Conservation (phyloP, 2,888 invertebrate species). For the Diaperis boleti region DNA sequence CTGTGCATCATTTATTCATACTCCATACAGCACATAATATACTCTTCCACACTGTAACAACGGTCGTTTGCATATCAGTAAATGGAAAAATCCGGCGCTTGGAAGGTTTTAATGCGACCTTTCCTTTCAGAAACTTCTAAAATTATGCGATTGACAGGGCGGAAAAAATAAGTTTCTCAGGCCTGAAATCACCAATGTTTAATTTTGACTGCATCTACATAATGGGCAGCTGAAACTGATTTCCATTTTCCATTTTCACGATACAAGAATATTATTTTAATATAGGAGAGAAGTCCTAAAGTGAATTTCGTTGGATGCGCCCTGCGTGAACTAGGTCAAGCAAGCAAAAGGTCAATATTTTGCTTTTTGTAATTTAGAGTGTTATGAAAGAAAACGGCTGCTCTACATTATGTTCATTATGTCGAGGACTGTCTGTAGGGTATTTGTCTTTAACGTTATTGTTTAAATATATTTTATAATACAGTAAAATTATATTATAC, state of each 20-base stretch:
- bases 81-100: neutral
- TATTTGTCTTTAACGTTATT: too few species aligned
- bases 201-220: slow-evolving; percentile 21
- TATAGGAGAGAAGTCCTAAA: slow-evolving; percentile 4
- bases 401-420: neutral
- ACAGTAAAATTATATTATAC: too few species aligned
- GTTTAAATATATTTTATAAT: too few species aligned
- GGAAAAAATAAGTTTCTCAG: slow-evolving; percentile 9
- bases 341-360: neutral
- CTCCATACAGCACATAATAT: too few species aligned
- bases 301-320: slow-evolving; percentile 2
- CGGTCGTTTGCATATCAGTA: neutral
- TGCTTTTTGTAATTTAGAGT: neutral
- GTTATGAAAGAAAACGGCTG: slow-evolving; percentile 7
- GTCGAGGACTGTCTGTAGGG: neutral
- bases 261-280: slow-evolving; percentile 17
- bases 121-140: slow-evolving; percentile 5
- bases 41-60: too few species aligned
- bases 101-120: neutral
- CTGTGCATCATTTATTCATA: too few species aligned
- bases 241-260: slow-evolving; percentile 14
- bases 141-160: slow-evolving; percentile 14
- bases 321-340: slow-evolving; percentile 2
- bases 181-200: slow-evolving; percentile 15
- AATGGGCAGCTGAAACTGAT: slow-evolving; percentile 25